Evolutionary conservation across 2,888 invertebrate species (phyloP), one percentile per base, ranked within the genome.

Genomic region (Galerucella pusilla): DNA sequence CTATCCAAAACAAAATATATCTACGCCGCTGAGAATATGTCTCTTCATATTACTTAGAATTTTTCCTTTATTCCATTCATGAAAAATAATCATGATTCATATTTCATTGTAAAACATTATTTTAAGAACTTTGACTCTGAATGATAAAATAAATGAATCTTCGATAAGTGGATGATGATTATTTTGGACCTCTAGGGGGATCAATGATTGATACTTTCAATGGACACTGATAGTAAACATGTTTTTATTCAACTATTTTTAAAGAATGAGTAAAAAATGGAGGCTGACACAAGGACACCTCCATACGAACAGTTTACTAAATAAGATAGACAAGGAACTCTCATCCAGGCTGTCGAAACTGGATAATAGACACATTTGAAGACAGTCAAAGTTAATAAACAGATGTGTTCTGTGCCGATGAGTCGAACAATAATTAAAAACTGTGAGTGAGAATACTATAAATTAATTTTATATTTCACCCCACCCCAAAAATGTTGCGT

Each of bases 11-110:
- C 5, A 49, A 14, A 49, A 49, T 12, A 12, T 46, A 57, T 57
- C 20, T 57, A 57, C 57, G 11, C 20, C 20, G 57, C 14, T n/a
- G 6, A n/a, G 9, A 42, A 49, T 49, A 1, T 14, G 14, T 11
- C 57, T 16, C 20, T 16, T 10, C 57, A 10, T 10, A 57, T 20
- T 57, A 12, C 49, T 49, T 49, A 49, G 11, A 49, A 14, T 14
- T 2, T 57, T 57, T 57, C 10, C 20, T 57, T 20, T 20, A 57
- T 61, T 61, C 61, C 61, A 61, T 61, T 61, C 61, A 61, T 35
- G 61, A 61, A 16, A 61, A 61, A 61, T 35, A 61, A 61, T 61
- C 61, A 14, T 61, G 61, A 61, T 61, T 61, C 61, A 61, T 61
- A 61, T 35, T 61, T 61, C 35, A 35, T 61, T 35, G 20, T 10